phyloP scores from a whole-genome alignment of 2,888 invertebrate genomes.

The Hypsopygia costalis region DNA sequence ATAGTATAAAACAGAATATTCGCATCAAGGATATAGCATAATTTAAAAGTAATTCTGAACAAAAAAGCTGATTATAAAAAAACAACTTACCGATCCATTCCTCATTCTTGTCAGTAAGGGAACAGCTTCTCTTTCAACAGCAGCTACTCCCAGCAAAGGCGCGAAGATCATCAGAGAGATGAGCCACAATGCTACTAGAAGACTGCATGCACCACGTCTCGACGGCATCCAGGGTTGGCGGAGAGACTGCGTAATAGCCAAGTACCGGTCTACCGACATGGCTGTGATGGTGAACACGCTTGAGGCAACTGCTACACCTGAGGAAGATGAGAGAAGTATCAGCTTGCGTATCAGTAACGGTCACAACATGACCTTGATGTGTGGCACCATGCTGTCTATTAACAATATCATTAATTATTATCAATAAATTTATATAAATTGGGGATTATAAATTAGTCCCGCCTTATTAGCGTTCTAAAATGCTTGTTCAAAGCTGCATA shows the following conservation, averaged over 20 bases:
- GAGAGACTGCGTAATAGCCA: slow-evolving; percentile 88
- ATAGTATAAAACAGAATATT: no score
- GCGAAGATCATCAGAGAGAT: slow-evolving; percentile 84
- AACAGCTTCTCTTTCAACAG: slow-evolving; percentile 59
- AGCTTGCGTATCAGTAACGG: no score
- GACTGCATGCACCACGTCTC: slow-evolving; percentile 82
- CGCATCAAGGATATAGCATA: no score
- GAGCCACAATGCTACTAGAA: slow-evolving; percentile 84
- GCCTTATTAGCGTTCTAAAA: no score
- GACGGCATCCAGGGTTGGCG: slow-evolving; percentile 86
- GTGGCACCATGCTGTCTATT: no score
- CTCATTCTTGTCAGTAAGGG: slow-evolving; percentile 49
- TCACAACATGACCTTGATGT: no score
- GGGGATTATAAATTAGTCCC: no score
- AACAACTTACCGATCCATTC: slow-evolving; percentile 56
- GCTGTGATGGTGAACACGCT: slow-evolving; percentile 90
- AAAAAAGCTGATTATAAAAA: no score
- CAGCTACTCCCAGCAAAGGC: slow-evolving; percentile 81
- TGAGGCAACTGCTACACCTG: slow-evolving; percentile 89
- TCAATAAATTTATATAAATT: no score
- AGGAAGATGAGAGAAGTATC: slow-evolving; percentile 28
- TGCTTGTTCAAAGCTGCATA: no score
- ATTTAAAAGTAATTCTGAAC: no score
- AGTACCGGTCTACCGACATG: slow-evolving; percentile 88
- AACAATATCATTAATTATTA: no score